Base-by-base conservation (phyloP, 2,113 vertebrate species). In the Colossoma macropomum region DNA sequence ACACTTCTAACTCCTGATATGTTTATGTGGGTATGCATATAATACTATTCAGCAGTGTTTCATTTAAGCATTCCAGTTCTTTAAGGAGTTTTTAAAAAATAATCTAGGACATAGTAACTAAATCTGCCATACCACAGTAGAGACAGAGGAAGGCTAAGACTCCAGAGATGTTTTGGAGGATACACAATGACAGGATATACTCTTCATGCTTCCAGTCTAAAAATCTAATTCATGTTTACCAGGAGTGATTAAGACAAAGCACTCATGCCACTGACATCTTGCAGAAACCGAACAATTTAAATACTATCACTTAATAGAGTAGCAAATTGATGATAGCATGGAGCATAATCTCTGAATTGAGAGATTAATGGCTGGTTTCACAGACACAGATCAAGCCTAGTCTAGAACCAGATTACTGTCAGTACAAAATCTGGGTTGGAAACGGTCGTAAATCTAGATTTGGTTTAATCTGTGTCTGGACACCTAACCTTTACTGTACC, bases 1-100 rank as follows among this genome's bases (percentile, higher is more conserved):
- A 80, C 38, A 73, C 54, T n/a, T 48, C n/a, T 8, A 41, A 21
- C 25, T 3, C 41, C 12, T 45, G 34, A 72, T 56, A 69, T 72
- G 78, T 59, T 59, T 41, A 19, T 15, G 34, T 23, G 16, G 54
- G 50, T 19, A 48, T 25, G 41, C 19, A 54, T 4, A 23, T 30
- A 62, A 41, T 80, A 70, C 56, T 0, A 48, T 63, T 73, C 41
- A 32, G 50, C 69, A 50, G 79, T 80, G 79, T 73, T 34, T 63
- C 4, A 72, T 50, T 1, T 38, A 72, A 4, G 23, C 19, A 12
- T 81, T 81, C 69, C 79, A 81, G 79, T 81, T 81, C 21, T 45
- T n/a, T 27, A 10, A 59, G 6, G 52, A 17, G 3, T 21, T 63
- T 68, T n/a, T 19, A 34, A 34, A 34, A 16, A 59, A 71, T n/a